Base-by-base conservation (phyloP, 2,888 invertebrate species). In the Drosophila histrio region DNA sequence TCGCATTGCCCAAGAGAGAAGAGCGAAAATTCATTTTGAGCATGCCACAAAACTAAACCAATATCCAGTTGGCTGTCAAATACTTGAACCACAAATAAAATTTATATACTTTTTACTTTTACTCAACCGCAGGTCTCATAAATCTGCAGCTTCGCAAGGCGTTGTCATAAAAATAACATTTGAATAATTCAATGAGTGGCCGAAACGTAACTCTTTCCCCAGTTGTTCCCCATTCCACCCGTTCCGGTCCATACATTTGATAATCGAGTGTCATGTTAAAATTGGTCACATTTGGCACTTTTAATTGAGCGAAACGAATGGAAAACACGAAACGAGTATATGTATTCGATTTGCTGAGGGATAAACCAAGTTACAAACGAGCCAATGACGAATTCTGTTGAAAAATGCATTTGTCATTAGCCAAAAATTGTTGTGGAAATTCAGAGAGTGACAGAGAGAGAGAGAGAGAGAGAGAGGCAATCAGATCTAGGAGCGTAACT, bases 271-370 rank as follows among this genome's bases (percentile, higher is more conserved):
- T 71, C 74, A 61, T 72, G 72, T 67, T 61, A 39, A 61, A 65
- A 76, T 79, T 76, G 73, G 75, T 76, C 74, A 73, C 72, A 69
- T 77, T 74, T 72, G 77, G 75, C 80, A 77, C 84, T 52, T 83
- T 73, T 75, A 84, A 84, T 87, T 88, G 77, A 69, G 84, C 73
- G 82, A 62, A 73, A 46, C 81, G 75, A 84, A 88, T 86, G 76
- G 62, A 46, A 57, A 75, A 73, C 66, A 75, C 60, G 67, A 68
- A 44, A 5, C 47, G 63, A 53, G 38, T 21, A 38, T 36, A 52
- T 41, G 26, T 52, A 44, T 26, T 43, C 32, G 43, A 9, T 39
- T 39, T 38, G 26, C 17, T 21, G 26, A 28, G 44, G 65, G 57
- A 65, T 41, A 69, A 68, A 53, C 73, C 73, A 17, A 57, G 38